Base-by-base conservation (phyloP, 53 echinoderm and acorn worm genomes). In the Zoroaster sp. region DNA sequence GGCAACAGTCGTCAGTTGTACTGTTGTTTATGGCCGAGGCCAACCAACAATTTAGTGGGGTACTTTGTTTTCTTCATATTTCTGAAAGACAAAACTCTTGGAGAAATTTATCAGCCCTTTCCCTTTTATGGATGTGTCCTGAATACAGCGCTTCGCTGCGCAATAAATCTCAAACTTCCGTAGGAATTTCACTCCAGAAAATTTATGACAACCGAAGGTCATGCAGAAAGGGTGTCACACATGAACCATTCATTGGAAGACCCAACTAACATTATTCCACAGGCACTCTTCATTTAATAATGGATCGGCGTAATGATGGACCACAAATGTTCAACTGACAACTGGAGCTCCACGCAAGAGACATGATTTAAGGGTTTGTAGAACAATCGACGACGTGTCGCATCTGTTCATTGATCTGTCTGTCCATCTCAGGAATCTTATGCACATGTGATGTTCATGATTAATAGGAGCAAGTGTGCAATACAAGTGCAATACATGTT, bases 161-260 rank as follows among this genome's bases (percentile, higher is more conserved):
- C 59, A 51, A 78, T 78, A 59, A 59, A 59, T 59, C 78, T 78
- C n/a, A 36, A 37, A 78, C 59, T 55, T 59, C 77, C 32, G 31
- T 35, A 77, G 33, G 53, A 77, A 51, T 77, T 33, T 78, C 31
- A 34, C 78, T n/a, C 18, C 37, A 23, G 77, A 30, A 78, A 78
- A 35, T 78, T 78, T 53, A 18, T n/a, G 55, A 53, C 39, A 18
- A 20, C 78, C 35, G 49, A 14, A 35, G 38, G 46, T 35, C 34
- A n/a, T 52, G 17, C 34, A 32, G 30, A 31, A 52, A 77, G 49
- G 9, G 47, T 77, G 77, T 36, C 32, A 47, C 54, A 36, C 23
- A 39, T 63, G 40, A 35, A 78, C 53, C 59, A 76, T 38, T 36
- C 40, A 38, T 23, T 37, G 55, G 78, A 78, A 78, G 38, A 36